Percentiles rank a stretch among this genome's conserved stretches.
These are phyloP conservation scores for Melinaea marsaeus DNA, from an alignment of 2,888 invertebrate species.

Conservation along the genomic window DNA sequence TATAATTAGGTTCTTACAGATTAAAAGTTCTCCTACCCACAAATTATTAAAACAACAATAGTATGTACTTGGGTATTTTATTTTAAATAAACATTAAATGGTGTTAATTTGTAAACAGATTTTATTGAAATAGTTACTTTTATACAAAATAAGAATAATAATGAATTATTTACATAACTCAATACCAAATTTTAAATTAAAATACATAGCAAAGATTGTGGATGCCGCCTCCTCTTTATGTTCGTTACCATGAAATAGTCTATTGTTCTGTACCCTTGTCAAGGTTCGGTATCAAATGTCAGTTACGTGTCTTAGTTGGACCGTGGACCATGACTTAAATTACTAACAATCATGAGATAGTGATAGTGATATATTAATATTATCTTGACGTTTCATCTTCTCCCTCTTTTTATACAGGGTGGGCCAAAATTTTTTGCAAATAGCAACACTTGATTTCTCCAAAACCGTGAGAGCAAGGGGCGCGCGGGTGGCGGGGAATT, in stretches of 20 bases:
- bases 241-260: background rate
- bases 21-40: too few species aligned
- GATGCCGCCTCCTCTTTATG: background rate
- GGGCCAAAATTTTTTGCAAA: too few species aligned
- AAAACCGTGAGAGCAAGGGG: too few species aligned
- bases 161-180: too few species aligned
- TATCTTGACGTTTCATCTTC: background rate
- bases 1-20: too few species aligned
- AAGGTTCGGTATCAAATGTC: constrained; percentile 1
- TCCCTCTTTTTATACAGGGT: background rate
- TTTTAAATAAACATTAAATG: background rate
- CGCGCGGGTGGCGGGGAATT: too few species aligned
- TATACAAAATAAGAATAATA: too few species aligned
- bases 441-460: too few species aligned
- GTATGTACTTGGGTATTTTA: too few species aligned
- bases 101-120: background rate
- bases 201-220: background rate
- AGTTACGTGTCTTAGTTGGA: background rate
- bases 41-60: too few species aligned
- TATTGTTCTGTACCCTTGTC: constrained; percentile 3
- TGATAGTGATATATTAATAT: background rate
- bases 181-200: background rate
- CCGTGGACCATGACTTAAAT: background rate
- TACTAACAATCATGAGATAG: background rate
- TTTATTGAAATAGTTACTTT: too few species aligned